phyloP scores from a whole-genome alignment of 2,888 invertebrate species.

The Hyalella azteca region DNA sequence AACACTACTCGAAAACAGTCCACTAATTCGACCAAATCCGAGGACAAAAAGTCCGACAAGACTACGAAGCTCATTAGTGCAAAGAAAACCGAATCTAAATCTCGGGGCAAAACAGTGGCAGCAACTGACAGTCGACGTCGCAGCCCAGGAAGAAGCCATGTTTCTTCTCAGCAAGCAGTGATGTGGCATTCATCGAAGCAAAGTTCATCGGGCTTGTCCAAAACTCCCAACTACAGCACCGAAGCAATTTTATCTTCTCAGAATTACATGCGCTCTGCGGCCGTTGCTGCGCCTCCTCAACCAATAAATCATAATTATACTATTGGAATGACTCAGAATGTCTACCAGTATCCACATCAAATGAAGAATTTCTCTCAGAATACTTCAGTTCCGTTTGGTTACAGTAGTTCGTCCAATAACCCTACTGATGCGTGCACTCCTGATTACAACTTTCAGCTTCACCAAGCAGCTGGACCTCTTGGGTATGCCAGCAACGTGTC shows the following conservation, averaged over 20 bases:
- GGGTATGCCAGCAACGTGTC: conserved; percentile 56
- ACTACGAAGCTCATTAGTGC: conserved; percentile 31
- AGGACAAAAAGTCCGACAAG: conserved; percentile 55
- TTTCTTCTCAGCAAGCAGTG: conserved; percentile 43
- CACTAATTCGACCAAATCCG: conserved; percentile 45
- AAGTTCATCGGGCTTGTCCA: conserved; percentile 44
- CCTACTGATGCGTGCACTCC: conserved; percentile 47
- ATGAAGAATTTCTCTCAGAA: conserved; percentile 58
- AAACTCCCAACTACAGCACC: conserved; percentile 54
- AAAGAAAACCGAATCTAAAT: conserved; percentile 48
- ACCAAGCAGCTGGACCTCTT: conserved; percentile 53
- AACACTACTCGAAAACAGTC: conserved; percentile 47
- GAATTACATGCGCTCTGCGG: conserved; percentile 51
- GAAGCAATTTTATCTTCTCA: conserved; percentile 56
- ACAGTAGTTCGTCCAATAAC: conserved; percentile 39
- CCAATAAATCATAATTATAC: conserved; percentile 54
- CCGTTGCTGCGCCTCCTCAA: conserved; percentile 47
- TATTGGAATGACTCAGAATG: conserved; percentile 56
- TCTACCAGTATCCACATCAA: conserved; percentile 56
- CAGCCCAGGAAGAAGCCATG: conserved; percentile 53
- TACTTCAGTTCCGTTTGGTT: conserved; percentile 49
- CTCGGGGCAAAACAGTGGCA: conserved; percentile 51
- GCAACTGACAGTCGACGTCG: conserved; percentile 47
- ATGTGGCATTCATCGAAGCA: conserved; percentile 41
- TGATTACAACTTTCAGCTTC: conserved; percentile 56